A percentile compares a stretch with the other conserved stretches of the same genome.
Conservation (phyloP, 2,113 vertebrate species). For the Platysteira castanea region DNA sequence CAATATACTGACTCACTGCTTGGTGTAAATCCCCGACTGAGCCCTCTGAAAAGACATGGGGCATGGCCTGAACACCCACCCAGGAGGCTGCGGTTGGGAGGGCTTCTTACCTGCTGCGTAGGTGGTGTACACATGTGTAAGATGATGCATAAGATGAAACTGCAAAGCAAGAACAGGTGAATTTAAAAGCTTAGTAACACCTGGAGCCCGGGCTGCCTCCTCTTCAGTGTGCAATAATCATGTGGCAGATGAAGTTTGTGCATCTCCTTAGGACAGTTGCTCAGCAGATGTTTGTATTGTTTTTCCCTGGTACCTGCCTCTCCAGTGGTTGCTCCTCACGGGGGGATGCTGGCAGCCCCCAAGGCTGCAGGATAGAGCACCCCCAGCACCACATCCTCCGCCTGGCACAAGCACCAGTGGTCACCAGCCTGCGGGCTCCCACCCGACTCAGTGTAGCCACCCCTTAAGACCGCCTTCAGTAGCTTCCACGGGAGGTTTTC, state of each 20-base stretch:
- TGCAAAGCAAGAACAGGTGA: neutral
- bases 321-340: neutral
- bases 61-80: neutral
- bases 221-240: fast-evolving
- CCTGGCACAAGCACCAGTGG: neutral
- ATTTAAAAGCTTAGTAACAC: neutral
- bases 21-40: fast-evolving
- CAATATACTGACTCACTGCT: fast-evolving
- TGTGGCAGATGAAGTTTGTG: too few relatives aligned
- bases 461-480: fast-evolving
- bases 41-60: neutral
- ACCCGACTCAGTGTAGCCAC: fast-evolving
- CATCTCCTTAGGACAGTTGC: neutral
- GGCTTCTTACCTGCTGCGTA: neutral
- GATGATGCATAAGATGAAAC: neutral
- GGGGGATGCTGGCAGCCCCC: neutral
- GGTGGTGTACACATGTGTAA: fast-evolving
- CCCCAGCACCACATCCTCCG: neutral
- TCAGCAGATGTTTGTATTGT: neutral
- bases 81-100: neutral
- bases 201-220: neutral
- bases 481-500: neutral
- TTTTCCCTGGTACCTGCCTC: neutral
- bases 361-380: neutral
- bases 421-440: neutral